Evolutionary conservation across 2,888 invertebrate genomes (phyloP).

Genomic region (Mesopsocus fuscifrons): DNA sequence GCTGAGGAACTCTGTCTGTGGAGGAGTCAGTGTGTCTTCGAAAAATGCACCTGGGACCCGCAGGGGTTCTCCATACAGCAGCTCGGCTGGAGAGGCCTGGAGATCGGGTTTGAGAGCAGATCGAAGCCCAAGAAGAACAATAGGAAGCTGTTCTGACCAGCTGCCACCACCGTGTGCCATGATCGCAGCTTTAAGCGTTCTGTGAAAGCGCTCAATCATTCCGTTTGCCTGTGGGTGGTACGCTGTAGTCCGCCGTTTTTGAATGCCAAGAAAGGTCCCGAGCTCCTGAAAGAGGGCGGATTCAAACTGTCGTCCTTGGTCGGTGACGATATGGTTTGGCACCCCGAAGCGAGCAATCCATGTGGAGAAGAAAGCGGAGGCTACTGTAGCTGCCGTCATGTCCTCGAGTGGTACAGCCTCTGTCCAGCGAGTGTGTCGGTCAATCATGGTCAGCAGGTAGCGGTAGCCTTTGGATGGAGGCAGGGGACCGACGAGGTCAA

Average conservation of each 20-base stretch:
- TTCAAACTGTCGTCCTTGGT: constrained; percentile 24
- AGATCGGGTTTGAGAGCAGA: constrained; percentile 19
- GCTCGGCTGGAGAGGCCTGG: too few relatives aligned
- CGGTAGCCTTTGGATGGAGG: constrained; percentile 19
- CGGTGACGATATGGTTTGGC: too few relatives aligned
- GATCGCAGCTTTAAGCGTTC: constrained; percentile 21
- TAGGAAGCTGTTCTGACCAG: constrained; percentile 20
- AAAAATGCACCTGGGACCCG: too few relatives aligned
- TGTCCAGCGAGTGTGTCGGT: constrained; percentile 24
- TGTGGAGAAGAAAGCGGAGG: constrained; percentile 19
- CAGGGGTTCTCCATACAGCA: too few relatives aligned
- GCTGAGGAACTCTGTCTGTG: too few relatives aligned
- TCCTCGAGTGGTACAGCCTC: constrained; percentile 22
- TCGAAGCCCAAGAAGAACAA: constrained; percentile 21
- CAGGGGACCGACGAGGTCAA: constrained; percentile 26
- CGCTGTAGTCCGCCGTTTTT: constrained; percentile 18
- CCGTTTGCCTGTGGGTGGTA: constrained; percentile 24
- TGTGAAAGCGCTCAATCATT: constrained; percentile 24
- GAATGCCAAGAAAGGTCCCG: constrained; percentile 16
- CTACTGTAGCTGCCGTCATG: constrained; percentile 23
- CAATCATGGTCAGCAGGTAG: constrained; percentile 22
- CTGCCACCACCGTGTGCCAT: constrained; percentile 12
- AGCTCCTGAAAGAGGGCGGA: constrained; percentile 19
- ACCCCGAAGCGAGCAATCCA: constrained; percentile 27
- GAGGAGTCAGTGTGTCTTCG: too few relatives aligned